phyloP scores from a whole-genome alignment of 1,140 invertebrate genomes.

The Helicoverpa armigera region DNA sequence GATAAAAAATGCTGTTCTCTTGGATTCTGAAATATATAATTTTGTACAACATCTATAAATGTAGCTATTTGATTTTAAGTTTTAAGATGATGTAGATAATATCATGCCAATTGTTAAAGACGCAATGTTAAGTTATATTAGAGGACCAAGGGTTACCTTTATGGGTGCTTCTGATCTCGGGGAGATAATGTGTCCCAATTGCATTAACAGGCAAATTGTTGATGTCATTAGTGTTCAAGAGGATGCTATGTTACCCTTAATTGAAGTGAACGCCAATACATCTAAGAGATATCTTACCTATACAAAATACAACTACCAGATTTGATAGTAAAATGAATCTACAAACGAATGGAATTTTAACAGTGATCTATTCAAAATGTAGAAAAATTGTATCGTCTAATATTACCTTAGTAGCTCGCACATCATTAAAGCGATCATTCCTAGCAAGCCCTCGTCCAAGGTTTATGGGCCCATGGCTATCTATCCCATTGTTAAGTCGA shows the following conservation, averaged over 20 bases:
- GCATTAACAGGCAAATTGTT: not conserved
- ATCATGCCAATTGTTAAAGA: no score
- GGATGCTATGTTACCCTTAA: not conserved
- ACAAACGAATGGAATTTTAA: not conserved
- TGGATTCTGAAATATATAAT: no score
- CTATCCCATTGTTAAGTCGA: conserved; percentile 67
- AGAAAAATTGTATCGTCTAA: conserved; percentile 1
- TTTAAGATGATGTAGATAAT: no score
- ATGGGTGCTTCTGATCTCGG: not conserved
- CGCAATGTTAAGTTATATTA: no score
- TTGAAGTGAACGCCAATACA: no score
- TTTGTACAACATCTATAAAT: no score
- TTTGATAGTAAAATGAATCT: not conserved
- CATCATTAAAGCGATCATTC: conserved; percentile 77
- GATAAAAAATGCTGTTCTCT: not conserved
- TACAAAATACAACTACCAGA: no score
- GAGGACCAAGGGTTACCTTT: not conserved
- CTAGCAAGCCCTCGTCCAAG: conserved; percentile 64
- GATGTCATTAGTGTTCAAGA: not conserved
- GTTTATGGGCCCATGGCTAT: conserved; percentile 68
- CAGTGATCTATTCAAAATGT: not conserved
- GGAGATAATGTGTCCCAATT: not conserved
- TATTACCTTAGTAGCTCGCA: conserved; percentile 50
- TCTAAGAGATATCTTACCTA: no score
- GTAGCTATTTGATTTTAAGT: no score